These are phyloP conservation scores for Euura lappo DNA, from an alignment of 1,140 invertebrate species.

Conservation along the genomic window DNA sequence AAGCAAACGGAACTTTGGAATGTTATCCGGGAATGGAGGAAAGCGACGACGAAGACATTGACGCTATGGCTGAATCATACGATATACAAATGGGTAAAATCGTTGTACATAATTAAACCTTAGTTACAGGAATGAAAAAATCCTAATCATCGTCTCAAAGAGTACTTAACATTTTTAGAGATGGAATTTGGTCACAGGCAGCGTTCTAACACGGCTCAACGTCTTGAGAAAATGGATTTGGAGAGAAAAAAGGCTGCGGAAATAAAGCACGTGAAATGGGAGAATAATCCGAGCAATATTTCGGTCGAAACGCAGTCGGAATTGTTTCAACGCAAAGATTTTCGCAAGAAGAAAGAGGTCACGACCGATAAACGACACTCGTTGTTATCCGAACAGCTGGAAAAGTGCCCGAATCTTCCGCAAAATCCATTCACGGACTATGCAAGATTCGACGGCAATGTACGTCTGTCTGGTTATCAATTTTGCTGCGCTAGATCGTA, in stretches of 20 bases:
- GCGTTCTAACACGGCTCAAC: constrained; percentile 87
- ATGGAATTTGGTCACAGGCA: constrained; percentile 68
- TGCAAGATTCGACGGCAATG: constrained; percentile 90
- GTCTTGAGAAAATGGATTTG: constrained; percentile 87
- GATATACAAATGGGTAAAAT: constrained; percentile 73
- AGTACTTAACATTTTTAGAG: constrained; percentile 35
- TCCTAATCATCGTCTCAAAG: constrained; percentile 15
- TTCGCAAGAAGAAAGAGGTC: constrained; percentile 61
- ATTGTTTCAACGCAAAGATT: constrained; percentile 68
- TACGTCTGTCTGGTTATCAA: constrained; percentile 42
- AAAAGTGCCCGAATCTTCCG: constrained; percentile 75
- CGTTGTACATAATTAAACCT: constrained; percentile 10
- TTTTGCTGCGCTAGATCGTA: constrained; percentile 12
- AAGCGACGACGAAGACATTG: constrained; percentile 76
- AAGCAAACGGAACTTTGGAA: constrained; percentile 62
- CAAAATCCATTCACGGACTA: constrained; percentile 88
- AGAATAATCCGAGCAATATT: constrained; percentile 61
- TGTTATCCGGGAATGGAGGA: constrained; percentile 80
- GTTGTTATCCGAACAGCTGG: constrained; percentile 73
- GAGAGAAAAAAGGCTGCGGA: constrained; percentile 82
- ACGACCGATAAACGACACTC: constrained; percentile 60
- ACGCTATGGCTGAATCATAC: constrained; percentile 69
- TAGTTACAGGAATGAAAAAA: neutral
- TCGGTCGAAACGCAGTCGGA: constrained; percentile 69
- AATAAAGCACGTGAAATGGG: constrained; percentile 81